Base-by-base conservation (phyloP, 1,140 invertebrate species). In the Galleria mellonella region DNA sequence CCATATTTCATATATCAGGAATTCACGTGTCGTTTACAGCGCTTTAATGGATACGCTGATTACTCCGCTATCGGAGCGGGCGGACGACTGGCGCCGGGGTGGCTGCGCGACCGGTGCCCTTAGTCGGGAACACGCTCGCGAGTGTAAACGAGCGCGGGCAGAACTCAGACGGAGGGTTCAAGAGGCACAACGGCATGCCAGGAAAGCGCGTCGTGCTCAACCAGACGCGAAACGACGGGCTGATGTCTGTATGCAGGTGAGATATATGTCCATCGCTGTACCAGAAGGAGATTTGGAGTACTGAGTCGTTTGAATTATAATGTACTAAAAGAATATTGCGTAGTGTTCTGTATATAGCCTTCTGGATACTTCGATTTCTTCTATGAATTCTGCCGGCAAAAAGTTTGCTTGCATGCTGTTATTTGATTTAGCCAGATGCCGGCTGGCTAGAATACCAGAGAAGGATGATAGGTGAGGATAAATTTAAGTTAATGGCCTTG, bases 11-110 rank as follows among this genome's bases (percentile, higher is more conserved):
- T n/a, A n/a, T n/a, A n/a, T n/a, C n/a, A n/a, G n/a, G n/a, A n/a
- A n/a, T n/a, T n/a, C n/a, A n/a, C n/a, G 9, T 9, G 1, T 4
- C 1, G 15, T 23, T 62, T 65, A 4, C 63, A 82, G 81, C 27
- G 69, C 70, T 6, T 38, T 84, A 38, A 81, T 79, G 76, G 81
- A 84, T 17, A 71, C 72, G 1, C 47, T 82, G 12, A 74, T 84
- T 43, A 67, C 67, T 2, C 81, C 81, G 0, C 58, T 84, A 8
- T 68, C 75, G 5, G 75, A 77, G 33, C 69, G 75, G 7, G 72
- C 76, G 0, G 81, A 84, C 4, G 81, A 84, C 8, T 82, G 77
- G 77, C 72, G 75, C 1, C 64, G 70, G 8, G 76, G 76, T 0
- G 61, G 61, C 32, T 72, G 68, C 55, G 58, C 58, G 6, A 36